These are phyloP conservation scores for Gari tellinella DNA, from an alignment of 2,888 invertebrate species.

Conservation along the genomic window DNA sequence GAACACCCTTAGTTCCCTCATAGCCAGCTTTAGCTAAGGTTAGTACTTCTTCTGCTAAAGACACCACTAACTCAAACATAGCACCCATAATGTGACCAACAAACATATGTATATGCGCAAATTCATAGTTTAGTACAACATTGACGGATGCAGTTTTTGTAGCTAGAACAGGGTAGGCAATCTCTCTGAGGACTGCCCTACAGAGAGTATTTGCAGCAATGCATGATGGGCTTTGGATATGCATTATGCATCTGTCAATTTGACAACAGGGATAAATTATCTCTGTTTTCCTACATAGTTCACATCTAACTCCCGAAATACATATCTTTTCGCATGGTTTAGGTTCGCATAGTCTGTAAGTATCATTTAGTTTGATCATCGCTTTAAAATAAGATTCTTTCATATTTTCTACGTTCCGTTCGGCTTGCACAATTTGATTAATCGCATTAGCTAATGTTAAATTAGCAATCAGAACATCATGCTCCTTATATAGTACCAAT, in stretches of 20 bases:
- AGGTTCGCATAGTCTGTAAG: constrained; percentile 55
- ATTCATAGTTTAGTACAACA: too few relatives aligned
- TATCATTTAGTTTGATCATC: constrained; percentile 41
- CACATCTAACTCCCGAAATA: constrained; percentile 51
- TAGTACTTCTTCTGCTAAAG: constrained; percentile 27
- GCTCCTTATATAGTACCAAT: constrained; percentile 53
- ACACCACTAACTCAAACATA: neutral
- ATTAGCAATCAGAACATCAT: constrained; percentile 32
- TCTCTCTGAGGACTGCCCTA: too few relatives aligned
- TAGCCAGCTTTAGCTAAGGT: neutral
- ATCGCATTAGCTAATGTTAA: constrained; percentile 46
- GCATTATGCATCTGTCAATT: too few relatives aligned
- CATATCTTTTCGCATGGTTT: constrained; percentile 46
- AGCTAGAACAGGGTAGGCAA: too few relatives aligned
- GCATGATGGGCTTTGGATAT: too few relatives aligned
- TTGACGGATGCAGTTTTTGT: too few relatives aligned
- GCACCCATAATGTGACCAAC: too few relatives aligned
- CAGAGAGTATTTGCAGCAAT: too few relatives aligned
- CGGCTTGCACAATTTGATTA: constrained; percentile 34
- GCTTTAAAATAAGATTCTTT: constrained; percentile 55
- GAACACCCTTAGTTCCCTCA: too few relatives aligned
- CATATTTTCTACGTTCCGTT: constrained; percentile 53
- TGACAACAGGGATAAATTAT: too few relatives aligned
- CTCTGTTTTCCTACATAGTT: constrained; percentile 24
- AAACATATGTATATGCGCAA: too few relatives aligned